These are phyloP conservation scores for Limonius californicus DNA, from an alignment of 1,140 invertebrate species.

Conservation along the genomic window DNA sequence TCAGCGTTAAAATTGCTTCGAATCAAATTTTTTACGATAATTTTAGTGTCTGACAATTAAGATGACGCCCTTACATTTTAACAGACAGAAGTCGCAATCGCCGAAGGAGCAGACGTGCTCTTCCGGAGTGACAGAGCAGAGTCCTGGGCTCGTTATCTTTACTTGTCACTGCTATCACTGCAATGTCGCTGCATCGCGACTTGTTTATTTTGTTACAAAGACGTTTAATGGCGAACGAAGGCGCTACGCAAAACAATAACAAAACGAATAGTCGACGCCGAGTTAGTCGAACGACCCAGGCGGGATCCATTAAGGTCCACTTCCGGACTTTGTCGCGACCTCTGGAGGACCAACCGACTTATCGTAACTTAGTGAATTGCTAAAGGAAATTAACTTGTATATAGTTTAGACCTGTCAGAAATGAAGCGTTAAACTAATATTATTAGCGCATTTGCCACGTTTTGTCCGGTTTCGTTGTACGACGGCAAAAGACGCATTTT, in stretches of 20 bases:
- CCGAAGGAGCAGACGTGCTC: background rate
- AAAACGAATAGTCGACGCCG: constrained; percentile 11
- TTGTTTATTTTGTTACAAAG: constrained; percentile 3
- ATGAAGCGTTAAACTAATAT: background rate
- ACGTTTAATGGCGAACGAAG: constrained; percentile 5
- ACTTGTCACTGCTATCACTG: constrained; percentile 7
- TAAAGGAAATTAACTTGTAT: constrained; percentile 16
- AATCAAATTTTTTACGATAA: constrained; percentile 1
- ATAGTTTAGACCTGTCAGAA: background rate
- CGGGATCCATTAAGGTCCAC: constrained; percentile 26
- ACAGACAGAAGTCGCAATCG: constrained; percentile 1
- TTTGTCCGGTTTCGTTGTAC: no score
- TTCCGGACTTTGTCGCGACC: constrained; percentile 20
- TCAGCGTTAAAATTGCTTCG: background rate
- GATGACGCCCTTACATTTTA: constrained; percentile 3
- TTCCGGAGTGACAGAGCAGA: background rate
- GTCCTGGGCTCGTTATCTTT: background rate
- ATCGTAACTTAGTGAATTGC: constrained; percentile 4
- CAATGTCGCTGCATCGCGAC: background rate
- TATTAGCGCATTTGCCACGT: background rate
- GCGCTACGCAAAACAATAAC: constrained; percentile 15
- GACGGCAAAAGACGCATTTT: no score
- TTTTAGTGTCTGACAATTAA: constrained; percentile 10
- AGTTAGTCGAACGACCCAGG: constrained; percentile 8
- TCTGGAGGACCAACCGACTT: constrained; percentile 10